Conservation (phyloP, 2,888 invertebrate species). For the Leptarthrus brevirostris region DNA sequence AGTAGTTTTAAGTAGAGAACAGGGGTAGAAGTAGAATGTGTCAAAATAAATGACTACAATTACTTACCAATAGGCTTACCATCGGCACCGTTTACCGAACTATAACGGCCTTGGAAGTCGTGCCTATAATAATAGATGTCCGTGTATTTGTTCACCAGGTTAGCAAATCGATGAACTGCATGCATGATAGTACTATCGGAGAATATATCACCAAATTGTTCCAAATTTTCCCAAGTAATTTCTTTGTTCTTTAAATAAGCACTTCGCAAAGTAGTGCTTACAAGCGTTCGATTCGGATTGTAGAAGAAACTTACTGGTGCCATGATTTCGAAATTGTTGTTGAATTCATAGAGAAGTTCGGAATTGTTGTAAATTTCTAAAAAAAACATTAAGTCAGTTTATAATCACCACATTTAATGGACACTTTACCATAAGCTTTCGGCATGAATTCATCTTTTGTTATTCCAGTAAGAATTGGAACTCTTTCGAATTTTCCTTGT, state of each 20-base stretch:
- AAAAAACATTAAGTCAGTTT: too few relatives aligned
- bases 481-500: slow-evolving; percentile 71
- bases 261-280: not conserved
- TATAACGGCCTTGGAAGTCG: too few relatives aligned
- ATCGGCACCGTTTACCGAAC: too few relatives aligned
- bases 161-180: slow-evolving; percentile 67
- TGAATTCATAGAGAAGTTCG: slow-evolving; percentile 62
- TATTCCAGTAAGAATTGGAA: slow-evolving; percentile 75
- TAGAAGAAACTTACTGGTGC: slow-evolving; percentile 63
- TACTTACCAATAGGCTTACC: too few relatives aligned
- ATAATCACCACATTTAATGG: too few relatives aligned
- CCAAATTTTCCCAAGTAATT: too few relatives aligned
- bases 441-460: slow-evolving; percentile 75
- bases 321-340: slow-evolving; percentile 62
- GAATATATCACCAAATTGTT: slow-evolving; percentile 66
- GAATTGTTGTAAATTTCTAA: not conserved
- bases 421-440: not conserved
- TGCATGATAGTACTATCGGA: slow-evolving; percentile 72
- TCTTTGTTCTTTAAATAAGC: slow-evolving; percentile 14
- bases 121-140: too few relatives aligned
- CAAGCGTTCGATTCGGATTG: not conserved
- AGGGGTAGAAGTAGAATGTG: too few relatives aligned
- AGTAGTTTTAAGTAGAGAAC: too few relatives aligned
- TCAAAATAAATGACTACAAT: too few relatives aligned
- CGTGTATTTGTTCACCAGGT: too few relatives aligned